Conservation (phyloP, 1,140 invertebrate genomes). For the Drosophila sechellia region DNA sequence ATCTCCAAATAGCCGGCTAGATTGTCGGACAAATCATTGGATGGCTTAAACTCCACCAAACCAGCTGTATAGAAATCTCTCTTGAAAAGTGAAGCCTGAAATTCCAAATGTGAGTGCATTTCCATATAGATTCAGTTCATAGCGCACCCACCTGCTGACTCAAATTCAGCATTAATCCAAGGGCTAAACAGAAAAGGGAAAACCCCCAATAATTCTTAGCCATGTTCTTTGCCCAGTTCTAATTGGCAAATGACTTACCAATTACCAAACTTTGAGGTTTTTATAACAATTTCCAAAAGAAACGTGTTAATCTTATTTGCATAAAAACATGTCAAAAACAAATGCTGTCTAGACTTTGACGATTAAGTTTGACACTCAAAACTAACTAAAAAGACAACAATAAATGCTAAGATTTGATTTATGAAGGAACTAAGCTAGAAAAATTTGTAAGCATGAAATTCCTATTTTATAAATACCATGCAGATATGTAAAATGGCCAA, state of each 20-base stretch:
- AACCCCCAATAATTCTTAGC: conserved; percentile 6
- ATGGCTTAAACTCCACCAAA: conserved; percentile 85
- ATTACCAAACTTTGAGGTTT: not conserved
- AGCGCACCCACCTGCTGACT: conserved; percentile 38
- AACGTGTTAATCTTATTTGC: conserved; percentile 11
- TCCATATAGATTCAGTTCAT: not conserved
- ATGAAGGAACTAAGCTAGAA: not conserved
- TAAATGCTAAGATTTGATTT: not conserved
- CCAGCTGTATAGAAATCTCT: conserved; percentile 85
- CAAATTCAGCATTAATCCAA: conserved; percentile 16
- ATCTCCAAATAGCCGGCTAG: conserved; percentile 63
- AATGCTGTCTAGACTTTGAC: not conserved
- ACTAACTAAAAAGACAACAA: not conserved
- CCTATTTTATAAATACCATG: not conserved
- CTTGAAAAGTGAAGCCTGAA: not conserved
- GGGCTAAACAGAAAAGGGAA: not conserved
- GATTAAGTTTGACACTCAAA: not conserved
- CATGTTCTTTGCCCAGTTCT: conserved; percentile 2
- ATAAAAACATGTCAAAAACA: not conserved
- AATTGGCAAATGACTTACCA: conserved; percentile 5
- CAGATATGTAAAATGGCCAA: not conserved
- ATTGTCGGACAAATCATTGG: not conserved
- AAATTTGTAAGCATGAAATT: not conserved
- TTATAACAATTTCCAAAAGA: not conserved
- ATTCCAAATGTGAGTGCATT: not conserved